phyloP scores from a whole-genome alignment of 2,113 vertebrate genomes.

The Crotalus horridus region DNA sequence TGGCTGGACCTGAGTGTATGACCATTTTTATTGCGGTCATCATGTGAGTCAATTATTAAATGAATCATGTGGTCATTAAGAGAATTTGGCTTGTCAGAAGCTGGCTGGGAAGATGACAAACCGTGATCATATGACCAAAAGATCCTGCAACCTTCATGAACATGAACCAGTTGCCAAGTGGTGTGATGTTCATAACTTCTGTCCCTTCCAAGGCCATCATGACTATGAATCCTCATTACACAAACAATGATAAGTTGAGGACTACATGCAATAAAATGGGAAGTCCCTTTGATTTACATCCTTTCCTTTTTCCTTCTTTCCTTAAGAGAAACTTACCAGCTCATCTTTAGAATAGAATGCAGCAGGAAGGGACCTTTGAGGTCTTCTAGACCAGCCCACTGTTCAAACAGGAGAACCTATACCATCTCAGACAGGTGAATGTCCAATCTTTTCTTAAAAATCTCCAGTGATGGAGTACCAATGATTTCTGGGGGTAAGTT shows the following conservation, averaged over 20 bases:
- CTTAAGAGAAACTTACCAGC: background rate
- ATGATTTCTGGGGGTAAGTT: too few relatives aligned
- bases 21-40: background rate
- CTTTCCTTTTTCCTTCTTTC: background rate
- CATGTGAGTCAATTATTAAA: background rate
- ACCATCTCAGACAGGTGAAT: too few relatives aligned
- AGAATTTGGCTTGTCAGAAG: background rate
- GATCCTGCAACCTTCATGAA: background rate
- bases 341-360: background rate
- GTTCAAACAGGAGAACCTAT: too few relatives aligned
- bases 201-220: background rate
- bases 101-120: background rate
- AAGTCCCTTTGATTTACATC: background rate
- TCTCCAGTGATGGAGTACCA: too few relatives aligned
- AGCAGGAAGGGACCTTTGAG: too few relatives aligned
- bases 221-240: background rate
- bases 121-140: background rate
- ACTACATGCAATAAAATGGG: background rate
- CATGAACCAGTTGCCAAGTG: background rate
- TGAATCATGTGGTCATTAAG: background rate
- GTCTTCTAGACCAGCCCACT: too few relatives aligned
- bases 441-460: too few relatives aligned
- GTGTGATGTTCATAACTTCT: background rate
- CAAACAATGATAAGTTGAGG: background rate
- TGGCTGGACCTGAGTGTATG: background rate